A percentile compares a stretch with the other conserved stretches of the same genome.
phyloP scores from a whole-genome alignment of 2,797 vertebrate species.

The Nyctalus aviator region DNA sequence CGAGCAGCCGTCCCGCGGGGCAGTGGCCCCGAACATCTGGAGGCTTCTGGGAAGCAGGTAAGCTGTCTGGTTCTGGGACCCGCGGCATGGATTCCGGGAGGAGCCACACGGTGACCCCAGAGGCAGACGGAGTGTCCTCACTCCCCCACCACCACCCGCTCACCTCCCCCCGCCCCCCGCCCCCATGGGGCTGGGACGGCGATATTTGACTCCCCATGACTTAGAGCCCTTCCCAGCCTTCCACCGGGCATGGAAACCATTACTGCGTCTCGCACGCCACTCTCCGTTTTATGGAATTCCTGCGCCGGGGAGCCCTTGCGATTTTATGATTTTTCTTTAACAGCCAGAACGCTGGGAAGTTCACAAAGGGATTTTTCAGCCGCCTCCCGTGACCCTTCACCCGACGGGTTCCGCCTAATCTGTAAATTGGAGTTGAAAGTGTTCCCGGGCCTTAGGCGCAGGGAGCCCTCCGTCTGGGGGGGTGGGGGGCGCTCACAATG shows the following conservation, averaged over 20 bases:
- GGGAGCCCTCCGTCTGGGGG: constrained; percentile 72
- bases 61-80: neutral
- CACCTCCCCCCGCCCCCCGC: too few species aligned
- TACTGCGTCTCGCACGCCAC: constrained; percentile 75
- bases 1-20: neutral
- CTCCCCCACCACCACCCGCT: neutral
- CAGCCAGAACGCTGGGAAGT: constrained; percentile 71
- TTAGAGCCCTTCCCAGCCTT: constrained; percentile 76
- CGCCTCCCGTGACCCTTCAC: constrained; percentile 81
- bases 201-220: constrained; percentile 56
- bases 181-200: neutral
- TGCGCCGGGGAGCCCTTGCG: constrained; percentile 43
- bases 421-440: constrained; percentile 83
- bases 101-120: neutral
- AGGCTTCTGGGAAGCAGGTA: neutral
- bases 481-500: constrained; percentile 69
- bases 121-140: rapidly evolving
- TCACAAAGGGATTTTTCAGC: constrained; percentile 82
- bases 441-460: constrained; percentile 53
- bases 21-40: too few species aligned
- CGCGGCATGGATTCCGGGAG: neutral
- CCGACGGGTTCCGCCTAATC: constrained; percentile 80
- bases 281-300: constrained; percentile 78
- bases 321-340: constrained; percentile 77
- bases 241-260: constrained; percentile 84